These are phyloP conservation scores for Cataglyphis albicans DNA, from an alignment of 2,888 invertebrate genomes.

Conservation along the genomic window DNA sequence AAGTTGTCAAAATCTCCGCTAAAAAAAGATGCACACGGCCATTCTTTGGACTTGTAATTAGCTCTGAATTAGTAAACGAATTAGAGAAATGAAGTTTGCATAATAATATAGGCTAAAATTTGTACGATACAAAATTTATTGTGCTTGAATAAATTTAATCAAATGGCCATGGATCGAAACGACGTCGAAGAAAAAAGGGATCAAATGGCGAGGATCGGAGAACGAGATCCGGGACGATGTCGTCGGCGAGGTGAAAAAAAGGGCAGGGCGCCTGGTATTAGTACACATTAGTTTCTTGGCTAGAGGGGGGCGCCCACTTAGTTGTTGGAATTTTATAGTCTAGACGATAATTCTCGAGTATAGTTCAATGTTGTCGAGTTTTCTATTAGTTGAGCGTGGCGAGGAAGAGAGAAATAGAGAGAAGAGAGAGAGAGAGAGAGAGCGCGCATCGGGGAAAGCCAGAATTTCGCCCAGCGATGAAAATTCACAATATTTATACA, in stretches of 20 bases:
- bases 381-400: slow-evolving; percentile 74
- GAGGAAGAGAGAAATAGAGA: slow-evolving; percentile 52
- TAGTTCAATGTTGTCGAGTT: slow-evolving; percentile 84
- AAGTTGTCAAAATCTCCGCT: background rate
- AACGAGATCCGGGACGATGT: slow-evolving; percentile 62
- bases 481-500: slow-evolving; percentile 21
- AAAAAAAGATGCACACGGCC: background rate
- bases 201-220: slow-evolving; percentile 14
- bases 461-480: slow-evolving; percentile 31
- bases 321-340: slow-evolving; percentile 84
- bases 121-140: slow-evolving; percentile 35
- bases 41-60: slow-evolving; percentile 15
- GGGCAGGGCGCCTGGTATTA: slow-evolving; percentile 85
- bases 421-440: background rate
- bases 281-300: slow-evolving; percentile 83
- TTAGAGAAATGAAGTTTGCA: background rate
- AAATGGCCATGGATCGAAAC: background rate
- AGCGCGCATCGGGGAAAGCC: slow-evolving; percentile 47
- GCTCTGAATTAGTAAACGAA: slow-evolving; percentile 6
- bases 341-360: slow-evolving; percentile 82
- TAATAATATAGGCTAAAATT: slow-evolving; percentile 33
- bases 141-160: slow-evolving; percentile 14
- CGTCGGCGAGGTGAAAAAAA: slow-evolving; percentile 74
- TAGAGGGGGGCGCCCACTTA: slow-evolving; percentile 82
- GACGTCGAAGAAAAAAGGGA: slow-evolving; percentile 17